Evolutionary conservation across 2,113 vertebrate species (phyloP).

Genomic region (Dasyurus viverrinus): DNA sequence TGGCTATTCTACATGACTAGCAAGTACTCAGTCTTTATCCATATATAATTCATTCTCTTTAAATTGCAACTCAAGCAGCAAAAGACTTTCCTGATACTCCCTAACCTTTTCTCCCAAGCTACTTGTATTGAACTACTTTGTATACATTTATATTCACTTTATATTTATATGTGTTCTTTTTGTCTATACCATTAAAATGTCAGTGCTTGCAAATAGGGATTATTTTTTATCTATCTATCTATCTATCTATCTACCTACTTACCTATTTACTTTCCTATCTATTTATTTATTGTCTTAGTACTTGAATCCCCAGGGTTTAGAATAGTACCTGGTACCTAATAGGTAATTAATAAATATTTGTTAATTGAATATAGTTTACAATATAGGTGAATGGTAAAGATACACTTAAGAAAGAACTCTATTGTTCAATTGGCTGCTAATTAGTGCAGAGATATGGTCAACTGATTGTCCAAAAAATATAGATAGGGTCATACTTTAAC

Average conservation of each 20-base stretch:
- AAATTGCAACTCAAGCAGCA: neutral
- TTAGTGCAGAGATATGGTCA: too few relatives aligned
- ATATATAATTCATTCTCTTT: neutral
- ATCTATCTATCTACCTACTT: too few relatives aligned
- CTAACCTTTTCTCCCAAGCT: neutral
- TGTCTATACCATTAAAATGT: too few relatives aligned
- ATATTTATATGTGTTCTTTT: neutral
- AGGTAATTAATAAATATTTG: neutral
- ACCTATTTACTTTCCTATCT: too few relatives aligned
- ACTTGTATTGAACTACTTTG: neutral
- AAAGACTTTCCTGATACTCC: neutral
- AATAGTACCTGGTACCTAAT: neutral
- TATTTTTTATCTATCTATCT: neutral
- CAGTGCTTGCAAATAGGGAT: neutral
- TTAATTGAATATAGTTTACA: neutral
- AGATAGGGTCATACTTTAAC: too few relatives aligned
- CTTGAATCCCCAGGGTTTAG: neutral
- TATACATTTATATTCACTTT: neutral
- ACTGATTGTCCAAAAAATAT: too few relatives aligned
- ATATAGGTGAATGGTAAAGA: neutral
- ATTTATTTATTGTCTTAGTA: neutral
- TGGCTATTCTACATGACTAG: neutral
- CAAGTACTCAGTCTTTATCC: neutral
- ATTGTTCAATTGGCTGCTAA: too few relatives aligned
- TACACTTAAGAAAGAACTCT: too few relatives aligned